These are phyloP conservation scores for Rhinoptilus africanus DNA, from an alignment of 2,113 vertebrate species.

Conservation along the genomic window DNA sequence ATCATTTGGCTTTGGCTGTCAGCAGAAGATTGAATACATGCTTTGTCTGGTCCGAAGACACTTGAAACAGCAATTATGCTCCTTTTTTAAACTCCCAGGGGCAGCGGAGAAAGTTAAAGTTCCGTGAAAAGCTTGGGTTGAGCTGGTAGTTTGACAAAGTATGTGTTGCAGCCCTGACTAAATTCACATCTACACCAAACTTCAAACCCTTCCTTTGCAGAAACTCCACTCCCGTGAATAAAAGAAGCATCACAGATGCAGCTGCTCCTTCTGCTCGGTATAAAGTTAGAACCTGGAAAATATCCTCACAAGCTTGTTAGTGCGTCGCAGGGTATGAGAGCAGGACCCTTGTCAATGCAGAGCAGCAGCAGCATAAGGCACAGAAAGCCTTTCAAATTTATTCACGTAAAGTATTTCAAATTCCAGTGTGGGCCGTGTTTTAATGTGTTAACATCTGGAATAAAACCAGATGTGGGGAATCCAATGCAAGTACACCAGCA, in stretches of 20 bases:
- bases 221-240: neutral
- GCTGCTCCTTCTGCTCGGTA: neutral
- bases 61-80: neutral
- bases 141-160: neutral
- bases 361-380: neutral
- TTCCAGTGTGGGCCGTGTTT: neutral
- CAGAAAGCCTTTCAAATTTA: constrained; percentile 14
- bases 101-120: neutral
- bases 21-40: neutral
- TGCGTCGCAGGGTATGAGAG: neutral
- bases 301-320: neutral
- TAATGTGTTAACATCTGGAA: neutral
- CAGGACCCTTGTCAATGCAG: neutral
- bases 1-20: neutral
- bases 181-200: neutral
- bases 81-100: neutral
- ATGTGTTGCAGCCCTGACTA: neutral
- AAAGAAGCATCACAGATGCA: neutral
- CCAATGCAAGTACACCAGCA: neutral
- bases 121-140: neutral
- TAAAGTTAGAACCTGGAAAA: neutral
- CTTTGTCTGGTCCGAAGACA: neutral
- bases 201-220: neutral
- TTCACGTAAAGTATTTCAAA: neutral
- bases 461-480: neutral